Evolutionary conservation across 2,888 invertebrate species (phyloP), one percentile per base, ranked within the genome.

Genomic region (Conus canariensis): DNA sequence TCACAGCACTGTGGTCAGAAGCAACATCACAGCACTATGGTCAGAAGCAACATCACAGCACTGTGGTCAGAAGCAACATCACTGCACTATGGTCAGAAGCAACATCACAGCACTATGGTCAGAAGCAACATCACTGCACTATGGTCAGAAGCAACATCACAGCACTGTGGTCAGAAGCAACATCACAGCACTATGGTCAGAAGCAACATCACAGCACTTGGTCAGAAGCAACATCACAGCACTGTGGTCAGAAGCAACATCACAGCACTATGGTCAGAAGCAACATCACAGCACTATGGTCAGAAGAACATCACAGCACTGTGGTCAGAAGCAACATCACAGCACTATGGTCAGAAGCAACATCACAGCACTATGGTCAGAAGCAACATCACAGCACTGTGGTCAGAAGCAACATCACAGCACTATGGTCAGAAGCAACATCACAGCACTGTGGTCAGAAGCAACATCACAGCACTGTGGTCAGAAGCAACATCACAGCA

Each of bases 171-270:
- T 70, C 83, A 6, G 58, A 85, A 85, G 85, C 85, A 22, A 82
- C 30, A 83, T 89, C 16, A 85, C 89, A 4, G 67, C 89, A 25
- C 58, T 89, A 12, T 85, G 70, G 85, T 70, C 83, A 6, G 58
- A 85, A 85, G 85, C 85, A 22, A 82, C 30, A 83, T 89, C 16
- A 85, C 89, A 4, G 67, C 89, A 25, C 58, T 89, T 85, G 70
- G 85, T 70, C 83, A 6, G 58, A 85, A 85, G 85, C 85, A 22
- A 82, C 30, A 83, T 89, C 16, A 85, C 89, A 4, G 67, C 89
- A 25, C 58, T 89, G 2, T 85, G 70, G 85, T 70, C 83, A 6
- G 58, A 85, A 85, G 85, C 85, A 22, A 82, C 30, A 83, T 89
- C 16, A 85, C 89, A 4, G 67, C 89, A 25, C 58, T 89, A 12